Conservation (phyloP, 2,797 vertebrate genomes). For the Capromys pilorides region DNA sequence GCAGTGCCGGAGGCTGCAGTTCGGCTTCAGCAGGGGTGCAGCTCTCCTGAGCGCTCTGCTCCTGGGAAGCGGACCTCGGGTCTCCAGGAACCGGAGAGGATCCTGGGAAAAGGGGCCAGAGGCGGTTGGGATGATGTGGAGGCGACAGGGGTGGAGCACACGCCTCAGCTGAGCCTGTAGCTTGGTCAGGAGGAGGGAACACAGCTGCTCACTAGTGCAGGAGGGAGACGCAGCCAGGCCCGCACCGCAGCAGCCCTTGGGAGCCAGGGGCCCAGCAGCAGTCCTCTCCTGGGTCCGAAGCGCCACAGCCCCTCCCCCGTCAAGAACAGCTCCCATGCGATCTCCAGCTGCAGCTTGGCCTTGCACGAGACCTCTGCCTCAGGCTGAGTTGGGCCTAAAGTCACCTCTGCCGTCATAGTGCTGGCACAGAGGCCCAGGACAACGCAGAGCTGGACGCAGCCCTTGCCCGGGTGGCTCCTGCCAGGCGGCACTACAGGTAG, state of each 20-base stretch:
- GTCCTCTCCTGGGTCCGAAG: not conserved
- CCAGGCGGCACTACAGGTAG: not conserved
- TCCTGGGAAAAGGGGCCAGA: not conserved
- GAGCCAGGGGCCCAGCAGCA: not conserved
- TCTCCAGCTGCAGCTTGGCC: not conserved
- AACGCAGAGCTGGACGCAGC: not conserved
- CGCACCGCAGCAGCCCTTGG: fast-evolving
- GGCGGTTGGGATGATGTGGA: not conserved
- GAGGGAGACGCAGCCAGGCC: not conserved
- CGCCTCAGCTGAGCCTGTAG: not conserved
- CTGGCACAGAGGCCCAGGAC: conserved; percentile 46
- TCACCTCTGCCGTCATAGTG: not conserved
- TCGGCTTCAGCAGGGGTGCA: not conserved
- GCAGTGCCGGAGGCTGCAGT: not conserved
- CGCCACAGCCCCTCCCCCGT: fast-evolving
- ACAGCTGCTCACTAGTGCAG: too few relatives aligned
- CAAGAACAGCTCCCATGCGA: not conserved
- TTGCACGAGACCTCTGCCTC: not conserved
- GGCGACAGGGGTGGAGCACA: not conserved
- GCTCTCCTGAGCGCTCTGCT: not conserved
- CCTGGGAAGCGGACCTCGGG: not conserved
- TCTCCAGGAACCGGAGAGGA: not conserved
- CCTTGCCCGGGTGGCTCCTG: conserved; percentile 39
- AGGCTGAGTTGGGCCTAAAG: not conserved
- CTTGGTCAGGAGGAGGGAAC: not conserved